Evolutionary conservation across 2,113 vertebrate species (phyloP), one percentile per base, ranked within the genome.

Genomic region (Syngnathoides biaculeatus): DNA sequence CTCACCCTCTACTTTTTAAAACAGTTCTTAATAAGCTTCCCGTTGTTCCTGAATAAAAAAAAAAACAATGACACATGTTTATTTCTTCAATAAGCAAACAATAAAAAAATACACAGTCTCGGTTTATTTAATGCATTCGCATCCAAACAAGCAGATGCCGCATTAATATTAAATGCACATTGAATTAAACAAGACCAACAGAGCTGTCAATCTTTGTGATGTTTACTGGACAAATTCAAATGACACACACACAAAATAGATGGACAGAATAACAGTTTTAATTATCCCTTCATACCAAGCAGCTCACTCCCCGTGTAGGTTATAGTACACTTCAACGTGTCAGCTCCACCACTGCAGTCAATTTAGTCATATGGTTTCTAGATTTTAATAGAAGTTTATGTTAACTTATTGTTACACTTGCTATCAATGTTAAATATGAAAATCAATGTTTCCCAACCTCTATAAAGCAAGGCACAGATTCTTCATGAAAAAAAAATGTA

Each of bases 71-170:
- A 60, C 13, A 39, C 4, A 71, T 38, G 73, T 73, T 38, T 71
- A 8, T 39, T n/a, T 7, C 20, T n/a, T 2, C 59, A n/a, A n/a
- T n/a, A n/a, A n/a, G n/a, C n/a, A n/a, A n/a, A n/a, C n/a, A n/a
- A n/a, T 20, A 52, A n/a, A 64, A 24, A 56, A n/a, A n/a, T n/a
- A n/a, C n/a, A 73, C 60, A 72, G 70, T 74, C 62, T 17, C 73
- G 40, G 43, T 80, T 82, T 75, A 87, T 81, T 81, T 24, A 19
- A 69, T 40, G 39, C 14, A 52, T 67, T 75, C 14, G 58, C 24
- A 35, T 58, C 68, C 19, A 20, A 76, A 72, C 1, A 66, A 79
- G 79, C 58, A 60, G 2, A 22, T 11, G 47, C 22, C 56, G 45
- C 62, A 71, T 52, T 56, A 77, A 74, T 17, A 69, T 55, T 10